These are phyloP conservation scores for Rhaphigaster nebulosa DNA, from an alignment of 2,888 invertebrate species.

Conservation along the genomic window DNA sequence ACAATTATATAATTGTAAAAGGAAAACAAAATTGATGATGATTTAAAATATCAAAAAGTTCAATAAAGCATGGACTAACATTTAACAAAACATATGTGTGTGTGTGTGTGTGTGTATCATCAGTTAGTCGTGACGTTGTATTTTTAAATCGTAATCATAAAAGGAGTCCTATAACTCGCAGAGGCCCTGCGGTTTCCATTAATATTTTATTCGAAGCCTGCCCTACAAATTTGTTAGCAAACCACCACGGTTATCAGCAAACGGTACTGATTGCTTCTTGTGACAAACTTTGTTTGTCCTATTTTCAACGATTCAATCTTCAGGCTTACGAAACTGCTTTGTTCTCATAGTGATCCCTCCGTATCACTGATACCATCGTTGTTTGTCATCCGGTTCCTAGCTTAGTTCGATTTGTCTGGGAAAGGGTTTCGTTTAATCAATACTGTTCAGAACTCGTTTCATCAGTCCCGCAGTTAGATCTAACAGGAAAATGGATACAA, in stretches of 20 bases:
- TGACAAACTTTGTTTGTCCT: neutral
- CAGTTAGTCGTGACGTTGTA: too few species aligned
- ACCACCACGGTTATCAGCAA: neutral
- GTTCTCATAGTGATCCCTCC: neutral
- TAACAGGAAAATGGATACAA: neutral
- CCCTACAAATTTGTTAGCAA: neutral
- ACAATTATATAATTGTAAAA: too few species aligned
- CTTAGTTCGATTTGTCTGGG: neutral
- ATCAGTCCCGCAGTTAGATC: neutral
- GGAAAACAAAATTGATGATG: too few species aligned
- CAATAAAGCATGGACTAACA: too few species aligned
- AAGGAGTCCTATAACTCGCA: neutral
- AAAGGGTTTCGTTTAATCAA: neutral
- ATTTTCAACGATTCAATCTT: neutral
- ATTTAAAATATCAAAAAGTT: too few species aligned
- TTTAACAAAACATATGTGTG: too few species aligned
- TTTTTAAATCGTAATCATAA: neutral
- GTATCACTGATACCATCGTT: neutral
- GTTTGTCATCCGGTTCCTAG: neutral
- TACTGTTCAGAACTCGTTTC: neutral
- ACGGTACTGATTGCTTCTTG: neutral
- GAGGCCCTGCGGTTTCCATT: neutral
- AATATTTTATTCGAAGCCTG: neutral
- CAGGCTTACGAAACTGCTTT: neutral
- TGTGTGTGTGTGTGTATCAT: too few species aligned